A percentile compares a stretch with the other conserved stretches of the same genome.
phyloP scores from a whole-genome alignment of 2,797 vertebrate genomes.

The Micromesistius poutassou region DNA sequence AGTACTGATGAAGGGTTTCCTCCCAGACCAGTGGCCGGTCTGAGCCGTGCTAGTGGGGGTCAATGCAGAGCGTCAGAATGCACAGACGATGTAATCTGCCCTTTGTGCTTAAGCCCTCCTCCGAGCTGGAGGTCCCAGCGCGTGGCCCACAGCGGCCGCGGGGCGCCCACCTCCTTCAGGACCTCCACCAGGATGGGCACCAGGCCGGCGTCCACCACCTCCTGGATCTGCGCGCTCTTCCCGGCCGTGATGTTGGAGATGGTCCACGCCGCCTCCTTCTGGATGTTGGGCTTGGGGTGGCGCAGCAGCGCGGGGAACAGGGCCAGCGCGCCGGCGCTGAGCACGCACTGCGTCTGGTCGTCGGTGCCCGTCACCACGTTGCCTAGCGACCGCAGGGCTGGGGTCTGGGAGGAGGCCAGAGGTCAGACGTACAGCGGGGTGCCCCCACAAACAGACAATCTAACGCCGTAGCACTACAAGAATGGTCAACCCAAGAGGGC shows the following conservation, averaged over 20 bases:
- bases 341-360: conserved; percentile 74
- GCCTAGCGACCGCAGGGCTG: conserved; percentile 82
- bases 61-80: background rate
- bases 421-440: no score
- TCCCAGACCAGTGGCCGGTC: background rate
- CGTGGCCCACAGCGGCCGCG: background rate
- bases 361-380: conserved; percentile 90
- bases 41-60: background rate
- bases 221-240: conserved; percentile 88
- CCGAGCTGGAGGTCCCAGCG: background rate
- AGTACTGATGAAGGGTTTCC: background rate
- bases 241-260: conserved; percentile 96
- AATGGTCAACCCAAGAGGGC: background rate
- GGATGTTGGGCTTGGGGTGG: conserved; percentile 84
- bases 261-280: conserved; percentile 93
- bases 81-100: no score
- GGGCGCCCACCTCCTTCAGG: conserved; percentile 77
- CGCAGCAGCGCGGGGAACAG: conserved; percentile 80
- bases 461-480: no score
- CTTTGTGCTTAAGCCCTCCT: background rate
- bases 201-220: conserved; percentile 85
- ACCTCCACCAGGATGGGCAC: conserved; percentile 84
- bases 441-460: no score
- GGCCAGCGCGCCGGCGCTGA: conserved; percentile 82
- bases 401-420: conserved; percentile 67